Conservation (phyloP, 2,888 invertebrate species). For the Sesia bembeciformis region DNA sequence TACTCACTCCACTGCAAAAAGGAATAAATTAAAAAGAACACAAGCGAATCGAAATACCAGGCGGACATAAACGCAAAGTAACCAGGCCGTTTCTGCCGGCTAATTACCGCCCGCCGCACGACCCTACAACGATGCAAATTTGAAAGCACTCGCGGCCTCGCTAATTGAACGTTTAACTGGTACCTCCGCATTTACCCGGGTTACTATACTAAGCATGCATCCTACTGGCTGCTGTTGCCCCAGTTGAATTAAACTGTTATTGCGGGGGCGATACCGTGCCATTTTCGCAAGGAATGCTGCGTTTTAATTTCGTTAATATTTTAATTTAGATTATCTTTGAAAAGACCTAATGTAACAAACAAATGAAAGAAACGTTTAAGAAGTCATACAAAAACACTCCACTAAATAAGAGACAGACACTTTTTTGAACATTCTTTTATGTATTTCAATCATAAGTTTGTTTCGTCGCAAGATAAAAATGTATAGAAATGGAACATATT, state of each 20-base stretch:
- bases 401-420: too few species aligned
- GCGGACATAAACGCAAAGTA: constrained; percentile 47
- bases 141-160: constrained; percentile 35
- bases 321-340: too few species aligned
- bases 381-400: too few species aligned
- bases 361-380: too few species aligned
- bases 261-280: constrained; percentile 26
- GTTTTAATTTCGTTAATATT: too few species aligned
- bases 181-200: not conserved
- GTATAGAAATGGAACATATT: too few species aligned
- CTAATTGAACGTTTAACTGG: constrained; percentile 42
- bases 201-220: constrained; percentile 23
- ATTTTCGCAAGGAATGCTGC: too few species aligned
- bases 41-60: constrained; percentile 22
- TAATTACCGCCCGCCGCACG: constrained; percentile 40
- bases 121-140: constrained; percentile 40
- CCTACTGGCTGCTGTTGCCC: constrained; percentile 32
- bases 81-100: constrained; percentile 29
- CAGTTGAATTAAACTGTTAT: constrained; percentile 34
- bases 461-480: too few species aligned
- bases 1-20: not conserved
- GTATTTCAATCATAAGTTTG: too few species aligned
- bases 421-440: too few species aligned
- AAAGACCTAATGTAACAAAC: too few species aligned
- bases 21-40: constrained; percentile 17